A percentile compares a stretch with the other conserved stretches of the same genome.
Evolutionary conservation across 2,888 invertebrate genomes (phyloP).

Genomic region (Tinea trinotella): DNA sequence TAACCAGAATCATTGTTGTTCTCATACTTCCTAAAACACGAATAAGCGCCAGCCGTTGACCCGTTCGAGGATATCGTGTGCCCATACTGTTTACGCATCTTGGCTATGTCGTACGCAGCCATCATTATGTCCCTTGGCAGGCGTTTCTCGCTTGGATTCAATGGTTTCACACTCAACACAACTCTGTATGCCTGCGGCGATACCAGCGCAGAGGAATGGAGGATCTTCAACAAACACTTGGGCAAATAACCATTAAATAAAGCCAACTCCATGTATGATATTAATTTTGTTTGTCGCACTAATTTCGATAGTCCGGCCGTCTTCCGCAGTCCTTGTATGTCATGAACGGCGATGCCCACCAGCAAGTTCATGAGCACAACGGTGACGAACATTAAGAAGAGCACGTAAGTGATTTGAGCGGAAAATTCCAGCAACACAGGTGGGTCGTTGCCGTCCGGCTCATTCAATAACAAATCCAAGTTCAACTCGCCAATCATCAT

Average conservation of each 20-base stretch:
- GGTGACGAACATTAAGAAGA: conserved; percentile 87
- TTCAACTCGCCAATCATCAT: conserved; percentile 93
- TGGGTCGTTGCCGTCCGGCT: conserved; percentile 82
- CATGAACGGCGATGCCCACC: conserved; percentile 90
- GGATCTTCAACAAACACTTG: conserved; percentile 78
- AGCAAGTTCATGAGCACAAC: conserved; percentile 89
- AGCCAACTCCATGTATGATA: conserved; percentile 87
- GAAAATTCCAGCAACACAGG: conserved; percentile 84
- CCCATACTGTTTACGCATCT: conserved; percentile 79
- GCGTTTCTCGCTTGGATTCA: conserved; percentile 87
- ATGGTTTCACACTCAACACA: conserved; percentile 85
- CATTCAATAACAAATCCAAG: conserved; percentile 81
- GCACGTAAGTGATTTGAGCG: conserved; percentile 85
- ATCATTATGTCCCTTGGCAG: conserved; percentile 84
- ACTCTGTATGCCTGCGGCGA: conserved; percentile 87
- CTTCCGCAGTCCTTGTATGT: conserved; percentile 88
- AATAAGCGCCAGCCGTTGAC: conserved; percentile 75
- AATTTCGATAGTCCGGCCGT: conserved; percentile 88
- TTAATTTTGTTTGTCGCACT: conserved; percentile 88
- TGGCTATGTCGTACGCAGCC: conserved; percentile 86
- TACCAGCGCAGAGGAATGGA: conserved; percentile 84
- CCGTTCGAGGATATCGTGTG: conserved; percentile 78
- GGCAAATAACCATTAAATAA: conserved; percentile 85
- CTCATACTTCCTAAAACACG: conserved; percentile 77
- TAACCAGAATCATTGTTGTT: conserved; percentile 71